phyloP scores from a whole-genome alignment of 2,888 invertebrate species.

The Laothoe populi region DNA sequence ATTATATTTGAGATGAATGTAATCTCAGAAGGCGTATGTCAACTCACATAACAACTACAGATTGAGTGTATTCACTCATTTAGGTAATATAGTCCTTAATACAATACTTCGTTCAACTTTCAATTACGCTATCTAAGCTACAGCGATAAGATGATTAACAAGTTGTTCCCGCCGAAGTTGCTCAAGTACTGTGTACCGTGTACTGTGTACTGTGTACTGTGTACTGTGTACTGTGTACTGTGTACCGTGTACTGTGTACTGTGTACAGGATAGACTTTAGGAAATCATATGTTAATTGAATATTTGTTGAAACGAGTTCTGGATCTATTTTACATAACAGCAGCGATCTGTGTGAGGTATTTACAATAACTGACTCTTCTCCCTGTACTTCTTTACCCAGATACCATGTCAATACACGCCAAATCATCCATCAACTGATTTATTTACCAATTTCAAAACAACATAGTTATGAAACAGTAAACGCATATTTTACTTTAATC shows the following conservation, averaged over 20 bases:
- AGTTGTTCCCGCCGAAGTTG: constrained; percentile 71
- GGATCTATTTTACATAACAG: constrained; percentile 40
- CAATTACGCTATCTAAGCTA: constrained; percentile 65
- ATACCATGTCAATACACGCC: constrained; percentile 52
- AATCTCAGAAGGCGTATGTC: constrained; percentile 70
- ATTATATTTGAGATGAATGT: constrained; percentile 48
- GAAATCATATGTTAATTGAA: constrained; percentile 47
- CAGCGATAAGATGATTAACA: constrained; percentile 64
- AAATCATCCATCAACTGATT: constrained; percentile 33
- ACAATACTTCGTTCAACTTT: constrained; percentile 67
- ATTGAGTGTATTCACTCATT: constrained; percentile 60
- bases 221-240: constrained; percentile 40
- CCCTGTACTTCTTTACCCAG: constrained; percentile 65
- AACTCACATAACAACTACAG: constrained; percentile 66
- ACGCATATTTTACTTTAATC: not conserved
- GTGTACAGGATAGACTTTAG: constrained; percentile 47
- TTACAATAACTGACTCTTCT: constrained; percentile 55
- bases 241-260: constrained; percentile 30
- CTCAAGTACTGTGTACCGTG: constrained; percentile 39
- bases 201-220: constrained; percentile 36
- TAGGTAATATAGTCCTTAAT: constrained; percentile 56
- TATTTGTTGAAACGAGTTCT: constrained; percentile 49
- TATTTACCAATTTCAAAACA: not conserved
- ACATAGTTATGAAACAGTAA: not conserved
- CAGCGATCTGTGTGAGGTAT: constrained; percentile 38